These are phyloP conservation scores for Hippolais icterina DNA, from an alignment of 2,113 vertebrate genomes.

Conservation along the genomic window DNA sequence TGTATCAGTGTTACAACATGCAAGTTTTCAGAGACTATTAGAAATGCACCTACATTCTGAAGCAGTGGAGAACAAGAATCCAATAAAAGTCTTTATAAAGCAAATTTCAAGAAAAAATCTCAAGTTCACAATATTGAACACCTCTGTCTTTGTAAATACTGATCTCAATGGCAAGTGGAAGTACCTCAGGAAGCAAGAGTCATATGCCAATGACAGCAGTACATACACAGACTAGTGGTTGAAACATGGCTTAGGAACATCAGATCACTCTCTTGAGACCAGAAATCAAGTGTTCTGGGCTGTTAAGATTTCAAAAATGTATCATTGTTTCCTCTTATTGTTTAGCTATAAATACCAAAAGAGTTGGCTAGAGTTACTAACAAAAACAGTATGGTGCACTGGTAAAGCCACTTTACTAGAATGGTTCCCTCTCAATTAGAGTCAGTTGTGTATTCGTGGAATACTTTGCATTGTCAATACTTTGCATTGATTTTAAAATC, in stretches of 20 bases:
- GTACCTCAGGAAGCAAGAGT: not conserved
- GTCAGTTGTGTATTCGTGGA: not conserved
- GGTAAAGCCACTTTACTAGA: not conserved
- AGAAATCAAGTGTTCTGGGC: not conserved
- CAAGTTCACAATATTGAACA: not conserved
- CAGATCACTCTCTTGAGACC: not conserved
- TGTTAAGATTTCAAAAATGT: not conserved
- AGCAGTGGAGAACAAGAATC: not conserved
- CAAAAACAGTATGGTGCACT: not conserved
- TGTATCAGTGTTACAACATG: not conserved
- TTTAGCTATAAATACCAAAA: not conserved
- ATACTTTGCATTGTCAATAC: not conserved
- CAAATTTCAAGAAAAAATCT: not conserved
- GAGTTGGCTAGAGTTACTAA: not conserved
- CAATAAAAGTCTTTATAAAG: not conserved
- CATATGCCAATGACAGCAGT: not conserved
- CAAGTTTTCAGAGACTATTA: not conserved
- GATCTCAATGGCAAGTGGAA: not conserved
- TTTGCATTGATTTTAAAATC: not conserved
- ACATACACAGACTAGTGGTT: fast-evolving
- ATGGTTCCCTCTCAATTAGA: not conserved
- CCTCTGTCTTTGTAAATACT: not conserved
- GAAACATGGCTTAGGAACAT: not conserved
- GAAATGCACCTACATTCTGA: not conserved
- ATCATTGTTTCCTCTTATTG: not conserved